These are phyloP conservation scores for Tetranychus truncatus DNA, from an alignment of 2,888 invertebrate genomes.

Conservation along the genomic window DNA sequence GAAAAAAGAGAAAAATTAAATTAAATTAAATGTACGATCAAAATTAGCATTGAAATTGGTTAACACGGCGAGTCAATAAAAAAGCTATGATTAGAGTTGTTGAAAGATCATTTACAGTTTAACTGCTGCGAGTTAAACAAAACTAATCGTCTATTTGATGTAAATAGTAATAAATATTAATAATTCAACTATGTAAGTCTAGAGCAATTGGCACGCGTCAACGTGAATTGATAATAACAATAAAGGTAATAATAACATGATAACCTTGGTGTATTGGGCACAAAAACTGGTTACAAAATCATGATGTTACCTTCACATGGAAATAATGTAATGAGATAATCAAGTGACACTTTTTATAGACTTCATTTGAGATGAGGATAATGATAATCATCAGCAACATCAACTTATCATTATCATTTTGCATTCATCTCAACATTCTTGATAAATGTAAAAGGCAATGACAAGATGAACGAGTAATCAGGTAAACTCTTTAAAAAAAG, in stretches of 20 bases:
- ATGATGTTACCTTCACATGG: neutral
- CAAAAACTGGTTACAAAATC: neutral
- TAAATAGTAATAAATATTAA: neutral
- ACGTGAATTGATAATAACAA: neutral
- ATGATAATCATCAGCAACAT: too few species aligned
- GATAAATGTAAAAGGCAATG: too few species aligned
- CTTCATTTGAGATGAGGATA: too few species aligned
- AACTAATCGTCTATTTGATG: neutral
- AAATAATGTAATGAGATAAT: neutral
- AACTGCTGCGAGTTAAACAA: too few species aligned
- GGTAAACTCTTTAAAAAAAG: neutral
- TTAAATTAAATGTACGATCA: too few species aligned
- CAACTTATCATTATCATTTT: too few species aligned
- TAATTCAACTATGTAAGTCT: neutral
- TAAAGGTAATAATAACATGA: neutral
- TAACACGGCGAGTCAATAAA: too few species aligned
- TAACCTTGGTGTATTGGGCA: neutral
- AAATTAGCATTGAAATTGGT: too few species aligned
- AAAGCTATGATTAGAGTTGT: too few species aligned
- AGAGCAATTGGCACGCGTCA: constrained; percentile 2
- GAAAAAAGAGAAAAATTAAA: too few species aligned
- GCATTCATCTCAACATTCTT: too few species aligned
- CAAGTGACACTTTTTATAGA: neutral
- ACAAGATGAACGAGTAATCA: neutral
- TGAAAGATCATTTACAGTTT: too few species aligned